Conservation (phyloP, 2,113 vertebrate genomes). For the Zosterops borbonicus region DNA sequence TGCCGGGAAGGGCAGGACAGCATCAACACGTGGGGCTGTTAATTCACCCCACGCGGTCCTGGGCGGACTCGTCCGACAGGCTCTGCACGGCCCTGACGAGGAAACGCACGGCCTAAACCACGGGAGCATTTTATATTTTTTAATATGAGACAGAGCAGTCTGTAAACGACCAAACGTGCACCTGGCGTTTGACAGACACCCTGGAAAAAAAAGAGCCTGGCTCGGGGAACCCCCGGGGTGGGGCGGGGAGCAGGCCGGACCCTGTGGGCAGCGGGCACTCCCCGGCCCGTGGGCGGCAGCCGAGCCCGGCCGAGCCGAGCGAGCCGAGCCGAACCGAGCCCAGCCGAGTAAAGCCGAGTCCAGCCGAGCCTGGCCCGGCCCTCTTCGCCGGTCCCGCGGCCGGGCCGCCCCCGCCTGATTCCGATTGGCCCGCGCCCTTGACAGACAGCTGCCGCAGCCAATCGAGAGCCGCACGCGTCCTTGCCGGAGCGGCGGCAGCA, state of each 20-base stretch:
- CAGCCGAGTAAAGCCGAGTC: too few relatives aligned
- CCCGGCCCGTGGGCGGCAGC: too few relatives aligned
- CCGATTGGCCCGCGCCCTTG: background rate
- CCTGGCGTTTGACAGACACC: background rate
- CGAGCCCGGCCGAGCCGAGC: too few relatives aligned
- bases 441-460: background rate
- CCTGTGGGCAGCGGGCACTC: background rate
- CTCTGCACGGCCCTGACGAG: background rate
- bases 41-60: background rate
- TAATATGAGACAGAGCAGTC: fast-evolving
- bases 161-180: background rate
- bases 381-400: background rate
- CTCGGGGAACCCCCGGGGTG: fast-evolving
- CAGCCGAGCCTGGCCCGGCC: too few relatives aligned
- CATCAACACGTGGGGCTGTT: fast-evolving
- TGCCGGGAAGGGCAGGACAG: background rate
- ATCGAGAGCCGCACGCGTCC: fast-evolving
- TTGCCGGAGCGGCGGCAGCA: background rate
- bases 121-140: background rate
- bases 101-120: background rate
- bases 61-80: background rate
- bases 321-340: too few relatives aligned
- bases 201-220: fast-evolving
- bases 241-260: background rate
- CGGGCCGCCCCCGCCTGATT: background rate